Base-by-base conservation (phyloP, 2,113 vertebrate genomes). In the Corythornis cristatus region DNA sequence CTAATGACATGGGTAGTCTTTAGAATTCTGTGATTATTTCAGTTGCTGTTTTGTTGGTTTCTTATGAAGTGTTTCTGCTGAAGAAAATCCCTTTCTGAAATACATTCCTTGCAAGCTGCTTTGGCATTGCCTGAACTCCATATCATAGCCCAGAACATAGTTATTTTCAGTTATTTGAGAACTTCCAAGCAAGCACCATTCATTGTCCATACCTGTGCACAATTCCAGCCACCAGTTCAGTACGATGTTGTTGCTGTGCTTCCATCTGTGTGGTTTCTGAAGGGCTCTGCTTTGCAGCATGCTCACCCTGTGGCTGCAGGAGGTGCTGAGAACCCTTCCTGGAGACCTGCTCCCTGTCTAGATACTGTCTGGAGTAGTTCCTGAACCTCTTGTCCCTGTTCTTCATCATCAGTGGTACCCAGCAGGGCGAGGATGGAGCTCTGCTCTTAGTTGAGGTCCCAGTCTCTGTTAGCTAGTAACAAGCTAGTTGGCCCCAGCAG, bases 71-170 rank as follows among this genome's bases (percentile, higher is more conserved):
- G 33, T 65, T 89, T 79, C 77, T 91, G 71, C 43, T 89, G 82
- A 85, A 91, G 68, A 91, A 87, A 88, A 83, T 50, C 84, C 75
- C 84, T 61, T 88, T 48, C 81, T 35, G 17, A 83, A 89, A 83
- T 16, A 53, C 73, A 83, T 81, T 64, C 65, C 68, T 91, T 80
- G 82, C 82, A 58, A 74, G 86, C 84, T 93, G 85, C 89, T 93
- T 95, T 95, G 88, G 75, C 89, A 68, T 75, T 91, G 82, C 85
- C 87, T 88, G 68, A 89, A 81, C 87, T 91, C 87, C 89, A 33
- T 91, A 28, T 65, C 94, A 83, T 53, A 93, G 81, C 79, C 93
- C 85, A 64, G 89, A 91, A 71, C 84, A 50, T 67, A 35, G 6
- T 91, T 94, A 4, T 93, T 91, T 65, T 60, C 54, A 77, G 2